A percentile compares a stretch with the other conserved stretches of the same genome.
Conservation (phyloP, 2,888 invertebrate genomes). For the Papilio gigon region DNA sequence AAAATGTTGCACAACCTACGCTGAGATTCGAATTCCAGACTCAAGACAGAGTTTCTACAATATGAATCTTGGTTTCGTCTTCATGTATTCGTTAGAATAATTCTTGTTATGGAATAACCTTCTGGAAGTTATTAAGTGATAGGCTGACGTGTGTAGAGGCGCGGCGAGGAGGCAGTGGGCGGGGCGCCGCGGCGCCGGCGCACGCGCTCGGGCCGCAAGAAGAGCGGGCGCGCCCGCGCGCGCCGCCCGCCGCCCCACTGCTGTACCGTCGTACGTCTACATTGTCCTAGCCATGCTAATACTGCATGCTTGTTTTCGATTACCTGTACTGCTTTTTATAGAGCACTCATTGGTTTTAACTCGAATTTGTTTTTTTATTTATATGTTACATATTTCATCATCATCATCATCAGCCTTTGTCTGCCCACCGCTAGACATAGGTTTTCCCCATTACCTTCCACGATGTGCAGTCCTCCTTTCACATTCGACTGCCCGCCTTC, state of each 20-base stretch:
- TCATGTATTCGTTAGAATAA: too few relatives aligned
- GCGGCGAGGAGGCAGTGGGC: slow-evolving; percentile 22
- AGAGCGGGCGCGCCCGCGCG: slow-evolving; percentile 57
- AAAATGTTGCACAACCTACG: too few relatives aligned
- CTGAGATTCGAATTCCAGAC: too few relatives aligned
- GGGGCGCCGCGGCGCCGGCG: slow-evolving; percentile 58
- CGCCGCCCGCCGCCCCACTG: slow-evolving; percentile 45
- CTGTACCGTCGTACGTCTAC: slow-evolving; percentile 40
- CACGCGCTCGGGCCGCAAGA: slow-evolving; percentile 71
- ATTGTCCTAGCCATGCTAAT: background rate
- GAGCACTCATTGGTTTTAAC: background rate
- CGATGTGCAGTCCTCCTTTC: too few relatives aligned
- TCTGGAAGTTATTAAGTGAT: background rate
- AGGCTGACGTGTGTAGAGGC: slow-evolving; percentile 39
- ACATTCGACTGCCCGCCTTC: too few relatives aligned
- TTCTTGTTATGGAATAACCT: background rate
- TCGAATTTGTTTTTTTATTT: background rate
- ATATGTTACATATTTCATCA: too few relatives aligned
- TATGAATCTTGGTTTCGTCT: too few relatives aligned
- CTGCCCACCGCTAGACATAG: too few relatives aligned
- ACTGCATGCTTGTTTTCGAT: slow-evolving; percentile 9
- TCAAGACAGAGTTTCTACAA: too few relatives aligned
- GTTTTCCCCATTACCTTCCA: too few relatives aligned
- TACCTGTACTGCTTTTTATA: slow-evolving; percentile 8
- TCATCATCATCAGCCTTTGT: too few relatives aligned